Conservation (phyloP, 2,797 vertebrate species). For the Anabacerthia variegaticeps region DNA sequence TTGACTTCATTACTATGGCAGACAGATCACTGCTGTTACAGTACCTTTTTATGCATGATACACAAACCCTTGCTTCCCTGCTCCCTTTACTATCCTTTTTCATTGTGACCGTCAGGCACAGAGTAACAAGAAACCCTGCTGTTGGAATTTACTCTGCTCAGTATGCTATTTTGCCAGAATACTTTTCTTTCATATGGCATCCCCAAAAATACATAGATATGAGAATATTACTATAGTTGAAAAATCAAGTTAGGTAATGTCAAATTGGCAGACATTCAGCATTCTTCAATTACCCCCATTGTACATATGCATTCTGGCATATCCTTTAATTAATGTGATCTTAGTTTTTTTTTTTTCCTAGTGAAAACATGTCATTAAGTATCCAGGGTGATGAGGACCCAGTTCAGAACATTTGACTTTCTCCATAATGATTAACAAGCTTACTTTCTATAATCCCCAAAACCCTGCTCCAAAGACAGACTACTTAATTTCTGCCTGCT, state of each 20-base stretch:
- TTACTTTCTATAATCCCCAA: slow-evolving; percentile 45
- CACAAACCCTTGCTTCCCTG: neutral
- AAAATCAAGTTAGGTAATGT: slow-evolving; percentile 48
- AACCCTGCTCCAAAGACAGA: neutral
- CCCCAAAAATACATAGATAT: slow-evolving; percentile 8
- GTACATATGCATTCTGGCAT: slow-evolving; percentile 24
- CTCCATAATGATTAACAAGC: slow-evolving; percentile 3
- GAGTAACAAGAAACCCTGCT: neutral
- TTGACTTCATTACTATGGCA: slow-evolving; percentile 31
- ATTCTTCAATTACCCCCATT: slow-evolving; percentile 28
- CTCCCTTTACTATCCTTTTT: slow-evolving; percentile 14
- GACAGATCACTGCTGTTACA: neutral
- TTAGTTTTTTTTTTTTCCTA: neutral
- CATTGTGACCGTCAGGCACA: slow-evolving; percentile 14
- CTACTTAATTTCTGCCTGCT: slow-evolving; percentile 48
- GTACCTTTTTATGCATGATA: neutral
- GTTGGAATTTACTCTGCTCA: neutral
- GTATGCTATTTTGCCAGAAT: neutral
- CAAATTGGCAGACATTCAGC: slow-evolving; percentile 16
- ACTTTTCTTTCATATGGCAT: slow-evolving; percentile 1
- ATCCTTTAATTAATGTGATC: slow-evolving; percentile 40
- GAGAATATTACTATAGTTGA: slow-evolving; percentile 4
- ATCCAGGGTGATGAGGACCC: neutral
- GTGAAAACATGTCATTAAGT: slow-evolving; percentile 44
- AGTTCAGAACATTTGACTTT: slow-evolving; percentile 14